Conservation (phyloP, 2,797 vertebrate species). For the Phrynocephalus forsythii region DNA sequence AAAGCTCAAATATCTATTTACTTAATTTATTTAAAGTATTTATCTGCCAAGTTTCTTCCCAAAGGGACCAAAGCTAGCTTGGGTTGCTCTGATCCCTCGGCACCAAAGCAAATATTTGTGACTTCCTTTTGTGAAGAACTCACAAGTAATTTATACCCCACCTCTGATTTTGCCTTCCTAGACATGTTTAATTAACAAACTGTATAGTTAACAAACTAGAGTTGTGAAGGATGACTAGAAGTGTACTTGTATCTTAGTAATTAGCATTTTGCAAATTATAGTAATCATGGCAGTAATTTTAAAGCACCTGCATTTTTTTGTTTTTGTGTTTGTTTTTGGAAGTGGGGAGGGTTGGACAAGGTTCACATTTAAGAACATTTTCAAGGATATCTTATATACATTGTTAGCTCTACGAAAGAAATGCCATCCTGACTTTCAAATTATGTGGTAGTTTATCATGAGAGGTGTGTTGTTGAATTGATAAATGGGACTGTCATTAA, state of each 20-base stretch:
- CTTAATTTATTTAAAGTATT: no score
- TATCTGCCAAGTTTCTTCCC: no score
- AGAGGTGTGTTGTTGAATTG: neutral
- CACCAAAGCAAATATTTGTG: neutral
- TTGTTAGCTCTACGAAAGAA: constrained; percentile 24
- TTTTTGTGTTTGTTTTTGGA: neutral
- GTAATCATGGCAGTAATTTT: constrained; percentile 26
- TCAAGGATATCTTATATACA: neutral
- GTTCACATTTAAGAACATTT: neutral
- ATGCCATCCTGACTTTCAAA: constrained; percentile 8
- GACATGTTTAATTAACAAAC: constrained; percentile 14
- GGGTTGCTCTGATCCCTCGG: constrained; percentile 2
- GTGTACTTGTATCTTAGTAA: constrained; percentile 1
- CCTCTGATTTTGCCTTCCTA: neutral
- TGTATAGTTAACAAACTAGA: neutral
- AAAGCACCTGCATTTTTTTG: constrained; percentile 14
- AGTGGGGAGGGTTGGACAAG: neutral
- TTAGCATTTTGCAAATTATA: constrained; percentile 31
- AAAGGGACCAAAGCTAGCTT: no score
- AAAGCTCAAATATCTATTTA: neutral
- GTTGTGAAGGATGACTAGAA: neutral
- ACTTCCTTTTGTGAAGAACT: constrained; percentile 14
- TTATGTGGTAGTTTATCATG: neutral
- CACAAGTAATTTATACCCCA: constrained; percentile 3
- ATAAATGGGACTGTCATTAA: constrained; percentile 32